phyloP scores from a whole-genome alignment of 2,797 vertebrate species.

The Bufotes viridis region DNA sequence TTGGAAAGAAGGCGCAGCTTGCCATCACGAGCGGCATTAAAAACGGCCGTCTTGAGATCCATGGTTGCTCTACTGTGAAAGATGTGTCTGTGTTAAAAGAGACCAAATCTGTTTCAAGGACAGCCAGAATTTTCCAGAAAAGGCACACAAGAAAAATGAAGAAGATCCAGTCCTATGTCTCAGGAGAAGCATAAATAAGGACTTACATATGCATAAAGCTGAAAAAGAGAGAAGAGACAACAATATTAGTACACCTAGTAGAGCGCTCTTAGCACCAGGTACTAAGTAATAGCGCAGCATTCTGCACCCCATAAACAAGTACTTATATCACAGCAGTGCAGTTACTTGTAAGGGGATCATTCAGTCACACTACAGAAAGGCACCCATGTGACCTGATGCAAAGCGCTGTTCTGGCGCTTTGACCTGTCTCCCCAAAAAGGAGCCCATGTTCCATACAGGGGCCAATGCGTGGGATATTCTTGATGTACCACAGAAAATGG shows the following conservation, averaged over 20 bases:
- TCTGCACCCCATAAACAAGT: not conserved
- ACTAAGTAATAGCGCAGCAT: not conserved
- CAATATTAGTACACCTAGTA: constrained; percentile 54
- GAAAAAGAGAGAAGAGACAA: constrained; percentile 31
- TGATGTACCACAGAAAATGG: too few species aligned
- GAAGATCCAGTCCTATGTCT: constrained; percentile 57
- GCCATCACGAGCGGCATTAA: constrained; percentile 95
- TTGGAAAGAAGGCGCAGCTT: constrained; percentile 95
- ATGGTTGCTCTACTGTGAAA: constrained; percentile 74
- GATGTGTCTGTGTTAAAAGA: constrained; percentile 16
- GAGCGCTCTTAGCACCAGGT: not conserved
- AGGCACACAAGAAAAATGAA: constrained; percentile 54
- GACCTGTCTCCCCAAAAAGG: too few species aligned
- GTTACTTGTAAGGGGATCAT: not conserved
- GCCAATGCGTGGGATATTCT: too few species aligned
- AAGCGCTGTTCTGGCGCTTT: too few species aligned
- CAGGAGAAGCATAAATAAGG: constrained; percentile 59
- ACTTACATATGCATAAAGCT: constrained; percentile 63
- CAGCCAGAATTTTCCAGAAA: constrained; percentile 31
- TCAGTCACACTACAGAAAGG: too few species aligned
- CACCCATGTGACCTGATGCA: too few species aligned
- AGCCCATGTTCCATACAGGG: too few species aligned
- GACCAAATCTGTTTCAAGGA: constrained; percentile 18
- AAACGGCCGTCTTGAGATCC: constrained; percentile 98
- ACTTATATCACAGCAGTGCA: not conserved